phyloP scores from a whole-genome alignment of 1,140 invertebrate genomes.

The Drosophila melanica region DNA sequence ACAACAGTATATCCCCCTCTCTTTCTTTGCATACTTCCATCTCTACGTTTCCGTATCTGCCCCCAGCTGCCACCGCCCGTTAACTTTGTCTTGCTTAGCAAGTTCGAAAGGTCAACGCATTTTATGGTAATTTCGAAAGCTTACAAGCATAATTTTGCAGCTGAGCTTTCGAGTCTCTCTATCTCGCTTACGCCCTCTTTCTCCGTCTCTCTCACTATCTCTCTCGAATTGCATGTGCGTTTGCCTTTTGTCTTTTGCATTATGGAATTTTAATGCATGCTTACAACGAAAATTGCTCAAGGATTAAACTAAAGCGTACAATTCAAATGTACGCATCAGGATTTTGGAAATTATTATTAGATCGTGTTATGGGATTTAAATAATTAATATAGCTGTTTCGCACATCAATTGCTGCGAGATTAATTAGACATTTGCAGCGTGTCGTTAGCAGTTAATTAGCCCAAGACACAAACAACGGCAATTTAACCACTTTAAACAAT shows the following conservation, averaged over 20 bases:
- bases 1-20: slow-evolving; percentile 12
- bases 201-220: background rate
- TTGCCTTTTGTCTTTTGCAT: slow-evolving; percentile 27
- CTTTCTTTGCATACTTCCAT: background rate
- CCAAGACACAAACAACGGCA: no score
- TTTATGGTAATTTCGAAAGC: slow-evolving; percentile 63
- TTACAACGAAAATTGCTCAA: slow-evolving; percentile 30
- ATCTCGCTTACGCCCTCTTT: background rate
- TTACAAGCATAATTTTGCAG: slow-evolving; percentile 64
- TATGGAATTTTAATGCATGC: slow-evolving; percentile 44
- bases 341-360: slow-evolving; percentile 21
- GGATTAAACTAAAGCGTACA: slow-evolving; percentile 36
- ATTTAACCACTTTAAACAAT: no score
- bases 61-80: background rate
- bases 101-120: slow-evolving; percentile 62
- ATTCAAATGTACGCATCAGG: slow-evolving; percentile 33
- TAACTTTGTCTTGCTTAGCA: slow-evolving; percentile 32
- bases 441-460: no score
- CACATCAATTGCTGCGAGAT: slow-evolving; percentile 6
- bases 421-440: background rate
- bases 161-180: slow-evolving; percentile 36
- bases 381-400: slow-evolving; percentile 30
- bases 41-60: background rate
- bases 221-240: slow-evolving; percentile 1
- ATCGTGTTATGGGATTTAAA: slow-evolving; percentile 18